A percentile compares a stretch with the other conserved stretches of the same genome.
Evolutionary conservation across 2,888 invertebrate species (phyloP).

Genomic region (Rhamnusium bicolor): DNA sequence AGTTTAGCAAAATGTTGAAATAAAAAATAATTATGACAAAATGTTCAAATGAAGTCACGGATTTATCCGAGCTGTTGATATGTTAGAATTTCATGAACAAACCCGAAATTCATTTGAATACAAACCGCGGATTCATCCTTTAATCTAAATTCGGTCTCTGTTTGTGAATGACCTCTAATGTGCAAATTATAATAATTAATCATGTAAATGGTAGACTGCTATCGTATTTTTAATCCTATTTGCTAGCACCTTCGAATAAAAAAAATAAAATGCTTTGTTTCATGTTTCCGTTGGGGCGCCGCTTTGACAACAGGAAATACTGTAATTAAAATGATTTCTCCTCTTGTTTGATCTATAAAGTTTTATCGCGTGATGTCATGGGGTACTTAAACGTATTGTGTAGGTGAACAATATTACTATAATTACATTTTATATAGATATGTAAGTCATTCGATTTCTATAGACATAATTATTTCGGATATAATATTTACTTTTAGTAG

Average conservation of each 20-base stretch:
- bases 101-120: background rate
- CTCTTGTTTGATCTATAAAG: slow-evolving; percentile 54
- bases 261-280: slow-evolving; percentile 51
- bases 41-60: too few species aligned
- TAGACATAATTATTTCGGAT: background rate
- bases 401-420: slow-evolving; percentile 49
- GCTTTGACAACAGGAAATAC: slow-evolving; percentile 55
- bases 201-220: slow-evolving; percentile 22
- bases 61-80: too few species aligned
- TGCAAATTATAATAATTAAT: slow-evolving; percentile 29
- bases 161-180: slow-evolving; percentile 28
- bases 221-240: slow-evolving; percentile 37
- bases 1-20: too few species aligned
- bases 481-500: background rate
- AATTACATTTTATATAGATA: slow-evolving; percentile 41
- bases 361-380: slow-evolving; percentile 56
- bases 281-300: slow-evolving; percentile 54
- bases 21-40: too few species aligned
- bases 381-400: slow-evolving; percentile 51
- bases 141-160: background rate
- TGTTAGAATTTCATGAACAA: too few species aligned
- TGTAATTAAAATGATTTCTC: slow-evolving; percentile 59
- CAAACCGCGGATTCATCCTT: background rate
- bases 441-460: background rate
- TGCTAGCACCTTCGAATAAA: slow-evolving; percentile 43